Evolutionary conservation across 2,888 invertebrate genomes (phyloP).

Genomic region (Byasa hedistus): DNA sequence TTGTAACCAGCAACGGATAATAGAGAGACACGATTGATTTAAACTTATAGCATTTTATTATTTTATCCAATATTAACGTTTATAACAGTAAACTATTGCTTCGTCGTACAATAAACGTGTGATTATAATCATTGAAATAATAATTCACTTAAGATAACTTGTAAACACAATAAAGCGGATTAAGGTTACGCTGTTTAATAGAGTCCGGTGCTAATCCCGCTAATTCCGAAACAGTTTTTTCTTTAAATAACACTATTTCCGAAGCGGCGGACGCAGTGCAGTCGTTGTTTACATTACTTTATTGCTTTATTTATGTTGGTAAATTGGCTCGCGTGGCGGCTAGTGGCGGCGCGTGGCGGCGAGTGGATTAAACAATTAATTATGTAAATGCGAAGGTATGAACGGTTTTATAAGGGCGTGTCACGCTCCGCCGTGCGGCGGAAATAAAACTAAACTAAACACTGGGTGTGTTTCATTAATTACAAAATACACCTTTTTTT

Average conservation of each 20-base stretch:
- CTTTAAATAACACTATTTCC: slow-evolving; percentile 5
- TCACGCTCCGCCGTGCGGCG: slow-evolving; percentile 20
- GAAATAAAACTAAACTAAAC: slow-evolving; percentile 9
- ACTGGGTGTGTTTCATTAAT: slow-evolving; percentile 23
- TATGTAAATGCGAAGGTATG: slow-evolving; percentile 50
- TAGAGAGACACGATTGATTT: too few relatives aligned
- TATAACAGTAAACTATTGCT: too few relatives aligned
- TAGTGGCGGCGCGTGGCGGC: slow-evolving; percentile 46
- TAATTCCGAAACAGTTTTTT: not conserved
- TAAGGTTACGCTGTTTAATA: not conserved
- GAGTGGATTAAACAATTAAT: slow-evolving; percentile 66
- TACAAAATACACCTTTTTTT: not conserved
- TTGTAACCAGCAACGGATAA: too few relatives aligned
- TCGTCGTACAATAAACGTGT: too few relatives aligned
- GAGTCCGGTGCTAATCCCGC: not conserved
- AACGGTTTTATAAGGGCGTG: slow-evolving; percentile 28
- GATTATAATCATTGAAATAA: not conserved
- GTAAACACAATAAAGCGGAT: not conserved
- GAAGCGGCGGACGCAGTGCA: slow-evolving; percentile 16
- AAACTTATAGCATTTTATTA: too few relatives aligned
- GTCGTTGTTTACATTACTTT: slow-evolving; percentile 26
- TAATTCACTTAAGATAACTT: not conserved
- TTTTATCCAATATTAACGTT: too few relatives aligned
- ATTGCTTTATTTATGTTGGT: slow-evolving; percentile 41
- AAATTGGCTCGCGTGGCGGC: slow-evolving; percentile 41